phyloP scores from a whole-genome alignment of 2,888 invertebrate genomes.

The Papilio protenor region DNA sequence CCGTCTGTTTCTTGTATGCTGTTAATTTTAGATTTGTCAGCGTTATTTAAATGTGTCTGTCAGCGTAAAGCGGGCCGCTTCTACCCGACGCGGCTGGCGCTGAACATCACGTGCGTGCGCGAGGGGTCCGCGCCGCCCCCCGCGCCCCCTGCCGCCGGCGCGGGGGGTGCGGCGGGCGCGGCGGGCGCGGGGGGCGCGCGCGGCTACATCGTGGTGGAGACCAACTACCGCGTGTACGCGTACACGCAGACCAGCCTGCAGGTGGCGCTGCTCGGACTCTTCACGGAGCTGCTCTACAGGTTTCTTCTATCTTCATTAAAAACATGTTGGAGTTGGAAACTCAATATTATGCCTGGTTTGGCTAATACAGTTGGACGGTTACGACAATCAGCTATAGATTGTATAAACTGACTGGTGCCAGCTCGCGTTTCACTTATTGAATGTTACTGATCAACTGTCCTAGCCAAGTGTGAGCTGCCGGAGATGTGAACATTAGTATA shows the following conservation, averaged over 20 bases:
- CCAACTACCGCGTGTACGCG: constrained; percentile 97
- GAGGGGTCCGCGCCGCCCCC: constrained; percentile 65
- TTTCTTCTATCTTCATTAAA: constrained; percentile 53
- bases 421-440: no score
- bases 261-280: constrained; percentile 95
- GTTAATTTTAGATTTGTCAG: no score
- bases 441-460: no score
- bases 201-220: constrained; percentile 97
- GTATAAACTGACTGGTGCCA: no score
- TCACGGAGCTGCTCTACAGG: constrained; percentile 96
- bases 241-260: constrained; percentile 97
- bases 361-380: no score
- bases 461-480: no score
- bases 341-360: no score
- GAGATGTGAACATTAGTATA: no score
- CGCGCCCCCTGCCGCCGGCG: constrained; percentile 59
- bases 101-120: constrained; percentile 46
- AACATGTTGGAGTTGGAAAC: no score
- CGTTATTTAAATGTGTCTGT: background rate
- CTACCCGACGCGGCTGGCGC: constrained; percentile 88
- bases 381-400: no score
- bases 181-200: constrained; percentile 70
- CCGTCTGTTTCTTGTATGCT: no score
- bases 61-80: constrained; percentile 95
- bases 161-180: constrained; percentile 60